Conservation (phyloP, 2,888 invertebrate genomes). For the Melipona bicolor region DNA sequence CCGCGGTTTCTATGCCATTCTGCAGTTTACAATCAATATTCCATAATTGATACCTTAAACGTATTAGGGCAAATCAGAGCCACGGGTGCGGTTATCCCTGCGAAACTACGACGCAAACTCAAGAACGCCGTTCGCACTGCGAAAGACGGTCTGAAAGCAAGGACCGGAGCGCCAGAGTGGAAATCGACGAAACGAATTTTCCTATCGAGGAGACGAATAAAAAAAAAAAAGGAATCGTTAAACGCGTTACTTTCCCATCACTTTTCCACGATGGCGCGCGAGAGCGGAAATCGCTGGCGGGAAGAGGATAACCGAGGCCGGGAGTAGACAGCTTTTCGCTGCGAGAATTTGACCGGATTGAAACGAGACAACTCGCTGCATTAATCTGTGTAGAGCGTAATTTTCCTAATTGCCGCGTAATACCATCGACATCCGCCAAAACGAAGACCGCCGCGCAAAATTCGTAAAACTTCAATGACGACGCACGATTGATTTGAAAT, state of each 20-base stretch:
- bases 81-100: neutral
- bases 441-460: no score
- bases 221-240: no score
- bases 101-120: neutral
- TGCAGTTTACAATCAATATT: neutral
- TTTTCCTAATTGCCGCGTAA: neutral
- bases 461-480: no score
- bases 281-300: no score
- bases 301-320: no score
- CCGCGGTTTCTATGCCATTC: neutral
- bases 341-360: neutral
- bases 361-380: neutral
- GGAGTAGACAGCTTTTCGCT: neutral
- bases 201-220: neutral
- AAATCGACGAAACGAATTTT: neutral
- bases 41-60: slow-evolving; percentile 6
- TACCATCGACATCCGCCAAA: neutral
- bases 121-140: neutral
- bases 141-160: neutral
- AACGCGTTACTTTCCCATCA: no score
- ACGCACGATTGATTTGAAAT: no score
- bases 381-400: neutral
- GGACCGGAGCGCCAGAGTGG: neutral
- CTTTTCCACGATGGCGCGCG: no score
- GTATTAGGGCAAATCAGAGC: neutral